Percentiles rank a stretch among this genome's conserved stretches.
phyloP scores from a whole-genome alignment of 2,113 vertebrate genomes.

The Rhea americana region DNA sequence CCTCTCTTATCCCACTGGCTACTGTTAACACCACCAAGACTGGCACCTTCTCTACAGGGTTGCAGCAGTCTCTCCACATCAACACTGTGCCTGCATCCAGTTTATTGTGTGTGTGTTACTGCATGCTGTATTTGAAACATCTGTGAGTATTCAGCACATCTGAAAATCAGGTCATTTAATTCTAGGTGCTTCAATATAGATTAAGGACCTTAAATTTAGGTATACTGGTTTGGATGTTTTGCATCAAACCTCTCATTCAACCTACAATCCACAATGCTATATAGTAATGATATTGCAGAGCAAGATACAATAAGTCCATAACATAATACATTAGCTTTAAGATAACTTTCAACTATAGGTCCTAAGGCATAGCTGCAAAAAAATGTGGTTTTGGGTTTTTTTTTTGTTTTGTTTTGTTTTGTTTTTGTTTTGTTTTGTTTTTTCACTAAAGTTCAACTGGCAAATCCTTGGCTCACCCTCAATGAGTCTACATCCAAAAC shows the following conservation, averaged over 20 bases:
- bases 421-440: no score
- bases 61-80: not conserved
- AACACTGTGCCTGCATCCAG: not conserved
- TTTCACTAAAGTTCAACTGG: not conserved
- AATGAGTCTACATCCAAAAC: not conserved
- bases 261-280: not conserved
- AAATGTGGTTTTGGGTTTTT: no score
- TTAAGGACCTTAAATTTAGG: conserved; percentile 20
- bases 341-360: not conserved
- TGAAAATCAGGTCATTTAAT: conserved; percentile 43
- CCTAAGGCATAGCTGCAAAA: not conserved
- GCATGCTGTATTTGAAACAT: not conserved
- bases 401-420: no score
- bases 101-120: conserved; percentile 1
- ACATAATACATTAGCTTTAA: not conserved
- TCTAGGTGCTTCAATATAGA: conserved; percentile 37
- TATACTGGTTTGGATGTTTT: conserved; percentile 7
- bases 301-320: not conserved
- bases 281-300: not conserved
- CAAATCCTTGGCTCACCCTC: not conserved
- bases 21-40: not conserved
- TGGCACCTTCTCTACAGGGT: not conserved
- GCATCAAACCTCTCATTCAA: conserved; percentile 1
- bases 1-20: not conserved
- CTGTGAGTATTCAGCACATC: conserved; percentile 3